These are phyloP conservation scores for Columba guinea DNA, from an alignment of 2,797 vertebrate species.

Conservation along the genomic window DNA sequence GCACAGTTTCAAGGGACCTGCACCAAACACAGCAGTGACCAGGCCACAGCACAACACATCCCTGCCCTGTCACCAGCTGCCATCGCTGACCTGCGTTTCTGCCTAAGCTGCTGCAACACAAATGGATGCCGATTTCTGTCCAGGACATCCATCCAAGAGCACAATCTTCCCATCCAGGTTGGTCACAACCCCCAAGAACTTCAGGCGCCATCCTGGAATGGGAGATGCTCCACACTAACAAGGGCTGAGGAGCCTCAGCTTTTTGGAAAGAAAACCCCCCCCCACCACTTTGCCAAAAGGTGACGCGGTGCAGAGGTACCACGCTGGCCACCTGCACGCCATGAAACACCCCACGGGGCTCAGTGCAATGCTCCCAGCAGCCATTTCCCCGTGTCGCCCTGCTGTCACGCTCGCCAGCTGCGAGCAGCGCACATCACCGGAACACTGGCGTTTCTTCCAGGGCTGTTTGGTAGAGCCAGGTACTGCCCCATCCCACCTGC, in stretches of 20 bases:
- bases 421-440: fast-evolving
- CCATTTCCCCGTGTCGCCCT: not conserved
- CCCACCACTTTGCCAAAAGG: not conserved
- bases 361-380: not conserved
- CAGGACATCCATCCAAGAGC: not conserved
- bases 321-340: not conserved
- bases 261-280: not conserved
- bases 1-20: not conserved
- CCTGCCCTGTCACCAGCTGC: fast-evolving
- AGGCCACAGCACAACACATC: not conserved
- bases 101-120: not conserved
- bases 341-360: not conserved
- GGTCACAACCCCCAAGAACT: not conserved
- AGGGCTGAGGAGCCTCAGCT: not conserved
- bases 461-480: not conserved
- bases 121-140: not conserved
- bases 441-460: not conserved
- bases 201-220: fast-evolving
- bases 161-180: not conserved
- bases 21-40: fast-evolving
- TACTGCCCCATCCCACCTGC: not conserved
- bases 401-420: not conserved
- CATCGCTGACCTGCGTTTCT: fast-evolving
- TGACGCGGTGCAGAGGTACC: not conserved
- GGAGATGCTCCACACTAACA: not conserved